Percentiles rank a stretch among this genome's conserved stretches.
Evolutionary conservation across 2,888 invertebrate species (phyloP).

Genomic region (Hanleya hanleyi): DNA sequence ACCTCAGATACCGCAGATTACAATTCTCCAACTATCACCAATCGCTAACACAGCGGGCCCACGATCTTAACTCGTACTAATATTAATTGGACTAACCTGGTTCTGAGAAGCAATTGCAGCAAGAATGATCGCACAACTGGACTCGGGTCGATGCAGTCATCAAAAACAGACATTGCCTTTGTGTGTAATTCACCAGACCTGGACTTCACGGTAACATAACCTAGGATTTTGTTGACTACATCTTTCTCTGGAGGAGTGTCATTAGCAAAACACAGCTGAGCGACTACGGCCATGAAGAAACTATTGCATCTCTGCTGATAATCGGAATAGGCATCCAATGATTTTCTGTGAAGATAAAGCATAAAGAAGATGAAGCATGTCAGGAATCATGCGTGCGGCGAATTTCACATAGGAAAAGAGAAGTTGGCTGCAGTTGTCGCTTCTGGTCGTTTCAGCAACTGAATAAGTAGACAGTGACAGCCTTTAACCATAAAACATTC

Average conservation of each 20-base stretch:
- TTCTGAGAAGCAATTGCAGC: constrained; percentile 57
- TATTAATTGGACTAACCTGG: constrained; percentile 50
- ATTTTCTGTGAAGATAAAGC: too few species aligned
- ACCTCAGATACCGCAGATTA: too few species aligned
- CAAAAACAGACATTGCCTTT: constrained; percentile 52
- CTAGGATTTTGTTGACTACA: constrained; percentile 36
- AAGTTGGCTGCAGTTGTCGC: too few species aligned
- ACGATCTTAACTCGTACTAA: too few species aligned
- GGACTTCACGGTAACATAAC: neutral
- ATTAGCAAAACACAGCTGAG: constrained; percentile 38
- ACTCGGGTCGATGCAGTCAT: constrained; percentile 58
- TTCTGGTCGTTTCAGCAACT: too few species aligned
- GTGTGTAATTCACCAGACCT: constrained; percentile 19
- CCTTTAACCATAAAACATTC: too few species aligned
- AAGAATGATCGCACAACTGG: constrained; percentile 63
- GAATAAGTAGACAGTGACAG: too few species aligned
- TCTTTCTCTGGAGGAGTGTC: constrained; percentile 32
- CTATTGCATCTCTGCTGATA: constrained; percentile 19
- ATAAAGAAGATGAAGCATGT: too few species aligned
- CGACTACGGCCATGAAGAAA: constrained; percentile 44
- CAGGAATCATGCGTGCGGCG: neutral
- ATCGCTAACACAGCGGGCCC: too few species aligned
- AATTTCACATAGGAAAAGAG: too few species aligned
- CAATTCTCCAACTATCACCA: too few species aligned
- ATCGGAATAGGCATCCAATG: neutral